These are phyloP conservation scores for Apamea monoglypha DNA, from an alignment of 2,888 invertebrate species.

Conservation along the genomic window DNA sequence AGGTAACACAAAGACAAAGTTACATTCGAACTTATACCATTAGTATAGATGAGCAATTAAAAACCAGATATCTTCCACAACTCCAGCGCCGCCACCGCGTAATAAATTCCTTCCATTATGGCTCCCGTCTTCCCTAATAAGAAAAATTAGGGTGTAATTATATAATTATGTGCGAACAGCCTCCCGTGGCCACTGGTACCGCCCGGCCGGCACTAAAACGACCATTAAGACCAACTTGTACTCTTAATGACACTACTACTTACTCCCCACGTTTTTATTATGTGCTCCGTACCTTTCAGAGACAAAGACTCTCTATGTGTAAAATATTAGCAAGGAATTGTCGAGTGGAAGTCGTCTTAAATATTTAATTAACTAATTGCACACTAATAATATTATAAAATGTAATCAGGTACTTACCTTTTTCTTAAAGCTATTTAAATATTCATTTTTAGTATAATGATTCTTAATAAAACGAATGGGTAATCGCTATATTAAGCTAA, in stretches of 20 bases:
- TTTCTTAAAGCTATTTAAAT: background rate
- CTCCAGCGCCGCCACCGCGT: background rate
- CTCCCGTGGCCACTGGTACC: conserved; percentile 25
- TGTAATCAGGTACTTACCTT: background rate
- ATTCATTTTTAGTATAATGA: background rate
- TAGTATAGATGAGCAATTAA: background rate
- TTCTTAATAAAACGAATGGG: background rate
- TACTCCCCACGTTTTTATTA: conserved; percentile 41
- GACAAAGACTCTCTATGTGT: conserved; percentile 11
- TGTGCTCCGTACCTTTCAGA: conserved; percentile 22
- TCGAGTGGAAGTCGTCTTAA: background rate
- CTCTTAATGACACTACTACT: conserved; percentile 48
- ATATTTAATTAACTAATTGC: background rate
- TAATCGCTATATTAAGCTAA: background rate
- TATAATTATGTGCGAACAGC: conserved; percentile 56
- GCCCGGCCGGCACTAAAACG: conserved; percentile 44
- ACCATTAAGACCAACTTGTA: conserved; percentile 57
- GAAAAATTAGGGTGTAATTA: conserved; percentile 59
- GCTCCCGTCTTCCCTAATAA: conserved; percentile 22
- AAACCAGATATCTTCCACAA: conserved; percentile 4
- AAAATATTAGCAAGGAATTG: background rate
- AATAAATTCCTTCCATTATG: conserved; percentile 33
- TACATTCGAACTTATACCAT: background rate
- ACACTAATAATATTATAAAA: background rate
- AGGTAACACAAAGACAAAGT: background rate